A percentile compares a stretch with the other conserved stretches of the same genome.
Conservation (phyloP, 2,797 vertebrate genomes). For the Amblyraja radiata region DNA sequence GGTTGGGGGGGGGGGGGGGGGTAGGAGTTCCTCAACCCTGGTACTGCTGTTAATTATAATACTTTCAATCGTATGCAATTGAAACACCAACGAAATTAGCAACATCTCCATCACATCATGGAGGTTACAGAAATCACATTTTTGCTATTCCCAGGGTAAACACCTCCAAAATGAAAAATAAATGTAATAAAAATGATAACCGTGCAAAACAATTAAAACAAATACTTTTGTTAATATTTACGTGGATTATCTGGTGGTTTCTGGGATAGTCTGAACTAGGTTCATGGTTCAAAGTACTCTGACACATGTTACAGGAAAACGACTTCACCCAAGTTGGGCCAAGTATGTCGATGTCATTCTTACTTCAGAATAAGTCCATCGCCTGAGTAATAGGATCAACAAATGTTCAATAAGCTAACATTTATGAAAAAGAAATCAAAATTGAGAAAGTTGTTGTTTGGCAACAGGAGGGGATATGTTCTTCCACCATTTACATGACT, state of each 20-base stretch:
- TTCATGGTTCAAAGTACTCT: neutral
- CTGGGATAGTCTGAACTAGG: neutral
- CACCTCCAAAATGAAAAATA: neutral
- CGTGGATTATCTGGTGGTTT: neutral
- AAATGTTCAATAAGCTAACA: neutral
- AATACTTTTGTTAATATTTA: neutral
- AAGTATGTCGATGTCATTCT: neutral
- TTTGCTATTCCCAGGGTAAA: neutral
- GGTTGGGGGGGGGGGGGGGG: slow-evolving; percentile 47
- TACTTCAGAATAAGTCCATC: neutral
- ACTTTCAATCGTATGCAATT: neutral
- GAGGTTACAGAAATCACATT: neutral
- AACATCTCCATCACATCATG: neutral
- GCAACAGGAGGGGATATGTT: too few species aligned
- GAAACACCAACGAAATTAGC: neutral
- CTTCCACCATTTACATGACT: neutral
- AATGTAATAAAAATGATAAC: neutral
- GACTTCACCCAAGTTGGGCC: neutral
- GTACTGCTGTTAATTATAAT: neutral
- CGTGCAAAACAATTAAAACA: neutral
- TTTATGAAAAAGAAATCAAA: neutral
- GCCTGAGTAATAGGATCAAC: neutral
- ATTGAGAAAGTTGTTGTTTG: neutral
- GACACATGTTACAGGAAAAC: neutral
- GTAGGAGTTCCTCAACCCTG: slow-evolving; percentile 55